Conservation (phyloP, 2,797 vertebrate genomes). For the Microctenopoma steveboyesi region DNA sequence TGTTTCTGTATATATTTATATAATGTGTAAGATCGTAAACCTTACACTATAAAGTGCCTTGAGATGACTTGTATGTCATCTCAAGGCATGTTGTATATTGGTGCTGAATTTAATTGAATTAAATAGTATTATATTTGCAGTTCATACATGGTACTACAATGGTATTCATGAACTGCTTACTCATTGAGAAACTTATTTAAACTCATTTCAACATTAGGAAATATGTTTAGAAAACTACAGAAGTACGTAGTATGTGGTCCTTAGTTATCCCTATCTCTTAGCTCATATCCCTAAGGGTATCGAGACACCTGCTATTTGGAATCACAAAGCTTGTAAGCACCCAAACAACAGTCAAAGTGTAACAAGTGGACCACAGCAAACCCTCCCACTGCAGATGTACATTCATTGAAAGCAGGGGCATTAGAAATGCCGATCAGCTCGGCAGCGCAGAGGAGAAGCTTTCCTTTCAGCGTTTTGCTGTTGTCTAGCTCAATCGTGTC, state of each 20-base stretch:
- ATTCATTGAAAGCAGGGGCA: constrained; percentile 86
- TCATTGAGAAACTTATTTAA: no score
- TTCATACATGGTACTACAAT: no score
- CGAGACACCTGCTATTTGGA: constrained; percentile 74
- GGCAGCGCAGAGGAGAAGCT: constrained; percentile 73
- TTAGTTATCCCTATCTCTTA: constrained; percentile 29
- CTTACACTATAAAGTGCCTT: no score
- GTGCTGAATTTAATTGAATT: no score
- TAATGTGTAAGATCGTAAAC: no score
- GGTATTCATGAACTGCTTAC: no score
- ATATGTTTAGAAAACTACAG: background rate
- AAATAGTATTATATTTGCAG: no score
- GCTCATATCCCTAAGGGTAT: constrained; percentile 46
- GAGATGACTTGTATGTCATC: no score
- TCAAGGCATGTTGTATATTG: no score
- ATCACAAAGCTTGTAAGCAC: constrained; percentile 79
- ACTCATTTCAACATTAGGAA: no score
- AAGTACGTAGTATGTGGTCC: no score
- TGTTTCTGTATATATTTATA: no score
- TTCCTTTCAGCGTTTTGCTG: constrained; percentile 88
- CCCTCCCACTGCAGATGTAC: constrained; percentile 89
- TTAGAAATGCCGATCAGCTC: constrained; percentile 82
- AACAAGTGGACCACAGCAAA: constrained; percentile 67
- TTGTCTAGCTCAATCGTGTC: constrained; percentile 97
- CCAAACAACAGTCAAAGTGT: constrained; percentile 51